Conservation (phyloP, 2,888 invertebrate species). For the Campaea margaritaria region DNA sequence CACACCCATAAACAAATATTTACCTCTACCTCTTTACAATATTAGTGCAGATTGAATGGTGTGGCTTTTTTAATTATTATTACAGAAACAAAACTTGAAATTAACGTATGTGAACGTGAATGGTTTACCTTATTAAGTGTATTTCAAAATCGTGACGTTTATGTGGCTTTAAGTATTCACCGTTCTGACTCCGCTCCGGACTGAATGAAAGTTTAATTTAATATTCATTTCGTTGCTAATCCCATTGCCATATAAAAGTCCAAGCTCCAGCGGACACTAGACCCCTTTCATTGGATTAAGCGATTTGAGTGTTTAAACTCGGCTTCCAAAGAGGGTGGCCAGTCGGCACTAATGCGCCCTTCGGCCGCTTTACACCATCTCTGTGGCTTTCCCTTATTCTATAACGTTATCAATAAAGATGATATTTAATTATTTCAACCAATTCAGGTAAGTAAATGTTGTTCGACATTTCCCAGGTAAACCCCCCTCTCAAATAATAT, state of each 20-base stretch:
- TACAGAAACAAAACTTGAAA: too few species aligned
- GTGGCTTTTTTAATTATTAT: too few species aligned
- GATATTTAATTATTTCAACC: slow-evolving; percentile 39
- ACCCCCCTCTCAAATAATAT: slow-evolving; percentile 49
- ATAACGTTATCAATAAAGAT: slow-evolving; percentile 42
- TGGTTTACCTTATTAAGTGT: too few species aligned
- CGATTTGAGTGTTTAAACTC: slow-evolving; percentile 74
- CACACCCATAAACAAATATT: too few species aligned
- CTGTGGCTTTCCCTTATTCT: slow-evolving; percentile 40
- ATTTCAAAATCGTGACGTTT: too few species aligned
- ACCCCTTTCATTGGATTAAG: slow-evolving; percentile 77
- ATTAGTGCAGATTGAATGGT: too few species aligned
- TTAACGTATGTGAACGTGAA: too few species aligned
- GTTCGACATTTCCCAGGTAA: slow-evolving; percentile 49
- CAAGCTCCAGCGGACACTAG: slow-evolving; percentile 61
- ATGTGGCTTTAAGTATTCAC: too few species aligned
- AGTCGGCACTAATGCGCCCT: slow-evolving; percentile 60
- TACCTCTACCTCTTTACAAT: too few species aligned
- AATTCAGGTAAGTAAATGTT: slow-evolving; percentile 47
- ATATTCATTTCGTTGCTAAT: slow-evolving; percentile 46
- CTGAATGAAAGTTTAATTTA: slow-evolving; percentile 43
- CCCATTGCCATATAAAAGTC: slow-evolving; percentile 54
- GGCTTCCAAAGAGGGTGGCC: slow-evolving; percentile 62
- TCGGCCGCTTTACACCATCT: slow-evolving; percentile 43
- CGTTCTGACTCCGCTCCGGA: slow-evolving; percentile 11